Percentiles rank a stretch among this genome's conserved stretches.
Evolutionary conservation across 2,888 invertebrate genomes (phyloP).

Genomic region (Ametastegia equiseti): DNA sequence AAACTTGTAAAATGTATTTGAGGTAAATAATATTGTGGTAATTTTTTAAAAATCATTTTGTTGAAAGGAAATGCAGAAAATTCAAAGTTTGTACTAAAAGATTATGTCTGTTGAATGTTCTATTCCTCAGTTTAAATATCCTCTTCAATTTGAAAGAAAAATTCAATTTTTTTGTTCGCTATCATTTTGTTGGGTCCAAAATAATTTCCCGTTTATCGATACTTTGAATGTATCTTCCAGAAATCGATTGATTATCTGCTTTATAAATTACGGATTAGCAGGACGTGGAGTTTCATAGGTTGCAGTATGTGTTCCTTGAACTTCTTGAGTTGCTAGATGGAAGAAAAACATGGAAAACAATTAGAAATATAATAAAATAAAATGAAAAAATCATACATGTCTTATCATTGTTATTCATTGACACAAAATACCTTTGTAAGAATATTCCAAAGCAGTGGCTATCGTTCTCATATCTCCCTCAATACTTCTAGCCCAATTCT

Average conservation of each 20-base stretch:
- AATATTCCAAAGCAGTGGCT: conserved; percentile 93
- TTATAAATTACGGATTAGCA: neutral
- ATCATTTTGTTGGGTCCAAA: too few species aligned
- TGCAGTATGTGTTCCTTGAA: conserved; percentile 55
- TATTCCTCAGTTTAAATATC: too few species aligned
- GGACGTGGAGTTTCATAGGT: conserved; percentile 18
- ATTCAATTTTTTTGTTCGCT: too few species aligned
- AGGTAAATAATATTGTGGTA: too few species aligned
- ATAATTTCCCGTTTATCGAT: too few species aligned
- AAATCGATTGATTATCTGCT: neutral
- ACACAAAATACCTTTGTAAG: conserved; percentile 85
- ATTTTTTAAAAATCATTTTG: too few species aligned
- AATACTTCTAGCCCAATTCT: conserved; percentile 98
- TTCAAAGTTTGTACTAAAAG: too few species aligned
- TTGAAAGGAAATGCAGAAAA: too few species aligned
- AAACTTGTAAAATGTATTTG: too few species aligned
- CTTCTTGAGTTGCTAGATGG: conserved; percentile 65
- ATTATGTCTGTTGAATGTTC: too few species aligned
- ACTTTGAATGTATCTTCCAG: neutral
- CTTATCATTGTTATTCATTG: neutral
- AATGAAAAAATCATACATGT: too few species aligned
- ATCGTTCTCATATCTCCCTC: conserved; percentile 97
- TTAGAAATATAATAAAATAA: neutral
- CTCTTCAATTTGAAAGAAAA: too few species aligned
- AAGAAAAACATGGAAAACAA: conserved; percentile 53